Evolutionary conservation across 2,888 invertebrate genomes (phyloP), one percentile per base, ranked within the genome.

Genomic region (Dryococelus australis): DNA sequence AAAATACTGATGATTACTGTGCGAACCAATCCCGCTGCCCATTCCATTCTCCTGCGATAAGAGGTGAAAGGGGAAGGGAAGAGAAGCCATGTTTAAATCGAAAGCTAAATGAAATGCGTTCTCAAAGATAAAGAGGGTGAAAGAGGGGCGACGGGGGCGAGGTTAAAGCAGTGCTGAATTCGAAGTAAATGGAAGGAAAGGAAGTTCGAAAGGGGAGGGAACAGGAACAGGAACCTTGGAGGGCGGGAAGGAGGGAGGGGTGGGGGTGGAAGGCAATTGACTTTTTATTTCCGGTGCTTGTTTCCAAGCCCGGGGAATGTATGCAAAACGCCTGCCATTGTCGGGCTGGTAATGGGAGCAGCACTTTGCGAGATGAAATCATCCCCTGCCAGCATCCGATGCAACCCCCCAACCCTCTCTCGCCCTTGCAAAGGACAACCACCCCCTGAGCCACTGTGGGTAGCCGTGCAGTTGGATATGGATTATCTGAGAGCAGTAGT

Each of bases 281-380:
- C 83, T 27, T 83, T 83, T 83, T 83, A 83, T 83, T 35, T 83
- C 43, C 27, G 9, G 35, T 83, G 12, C 83, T 83, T 83, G 83
- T 83, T 83, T 83, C 43, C 43, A 28, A 83, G 43, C 16, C 35
- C 16, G 83, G 28, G 28, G 83, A 83, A 83, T 83, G 83, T 83
- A 83, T 83, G 83, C 83, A 83, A 83, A 83, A 83, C 83, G 83
- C 43, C 27, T 83, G 20, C 83, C 43, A 83, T 83, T 83, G 83
- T 83, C 28, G 43, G 83, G 83, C 83, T 35, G 83, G 43, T 83
- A 83, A 83, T 83, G 83, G 83, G 35, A 35, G 83, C 35, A 83
- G 83, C 83, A 83, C 83, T 83, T 83, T 83, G 83, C 83, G 83
- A 83, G 83, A 83, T 83, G 83, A 83, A 83, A 83, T 83, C 83